Evolutionary conservation across 1,140 invertebrate species (phyloP).

Genomic region (Spodoptera litura): DNA sequence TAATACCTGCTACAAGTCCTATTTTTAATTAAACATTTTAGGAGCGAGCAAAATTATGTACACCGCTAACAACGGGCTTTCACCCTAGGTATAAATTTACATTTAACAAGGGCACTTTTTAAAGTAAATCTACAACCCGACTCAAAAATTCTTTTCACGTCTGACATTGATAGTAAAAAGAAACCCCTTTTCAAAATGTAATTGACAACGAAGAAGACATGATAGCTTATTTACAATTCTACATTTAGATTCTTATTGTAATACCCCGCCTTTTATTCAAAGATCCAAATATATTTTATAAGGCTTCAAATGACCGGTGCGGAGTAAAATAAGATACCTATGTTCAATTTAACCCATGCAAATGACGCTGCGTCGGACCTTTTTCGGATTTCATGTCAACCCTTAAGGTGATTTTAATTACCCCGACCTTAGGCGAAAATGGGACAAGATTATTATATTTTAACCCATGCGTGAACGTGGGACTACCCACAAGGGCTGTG

Average conservation of each 20-base stretch:
- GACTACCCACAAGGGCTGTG: constrained; percentile 1
- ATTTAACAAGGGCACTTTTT: constrained; percentile 40
- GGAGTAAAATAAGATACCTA: constrained; percentile 2
- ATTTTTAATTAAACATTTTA: constrained; percentile 13
- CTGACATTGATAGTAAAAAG: constrained; percentile 41
- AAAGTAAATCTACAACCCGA: constrained; percentile 29
- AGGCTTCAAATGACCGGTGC: background rate
- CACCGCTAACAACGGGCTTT: constrained; percentile 20
- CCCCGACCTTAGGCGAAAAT: constrained; percentile 32
- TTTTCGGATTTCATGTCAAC: constrained; percentile 11
- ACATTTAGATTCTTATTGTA: constrained; percentile 35
- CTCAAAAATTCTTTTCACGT: constrained; percentile 39
- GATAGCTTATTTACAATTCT: constrained; percentile 41
- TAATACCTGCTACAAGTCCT: constrained; percentile 2
- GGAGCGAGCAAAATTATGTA: background rate
- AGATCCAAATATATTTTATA: constrained; percentile 29
- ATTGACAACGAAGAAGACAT: constrained; percentile 38
- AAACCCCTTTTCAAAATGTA: constrained; percentile 42
- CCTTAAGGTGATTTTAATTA: constrained; percentile 34
- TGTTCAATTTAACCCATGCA: constrained; percentile 9
- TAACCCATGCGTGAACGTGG: constrained; percentile 21
- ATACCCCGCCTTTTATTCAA: constrained; percentile 24
- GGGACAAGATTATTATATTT: constrained; percentile 36
- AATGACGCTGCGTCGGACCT: background rate
- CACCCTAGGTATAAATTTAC: constrained; percentile 18